phyloP scores from a whole-genome alignment of 2,113 vertebrate genomes.

The Hippoglossus stenolepis region DNA sequence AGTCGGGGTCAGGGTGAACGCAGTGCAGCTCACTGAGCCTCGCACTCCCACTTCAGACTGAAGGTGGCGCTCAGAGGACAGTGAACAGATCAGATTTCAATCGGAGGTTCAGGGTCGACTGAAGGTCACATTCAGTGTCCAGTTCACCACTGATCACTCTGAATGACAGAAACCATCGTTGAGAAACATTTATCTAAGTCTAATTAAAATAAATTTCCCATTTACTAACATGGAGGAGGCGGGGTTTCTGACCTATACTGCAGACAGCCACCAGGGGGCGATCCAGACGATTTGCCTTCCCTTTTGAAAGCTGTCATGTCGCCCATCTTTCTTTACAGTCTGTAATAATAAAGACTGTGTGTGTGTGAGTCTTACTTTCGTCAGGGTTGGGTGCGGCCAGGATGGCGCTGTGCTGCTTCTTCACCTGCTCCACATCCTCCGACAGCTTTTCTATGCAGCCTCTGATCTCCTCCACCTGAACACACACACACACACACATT shows the following conservation, averaged over 20 bases:
- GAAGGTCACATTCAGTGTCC: neutral
- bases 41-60: neutral
- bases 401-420: constrained; percentile 96
- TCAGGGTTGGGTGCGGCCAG: constrained; percentile 93
- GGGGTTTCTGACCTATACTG: too few species aligned
- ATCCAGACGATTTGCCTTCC: too few species aligned
- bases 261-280: too few species aligned
- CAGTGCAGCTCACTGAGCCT: neutral
- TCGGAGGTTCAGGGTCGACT: neutral
- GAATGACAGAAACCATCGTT: too few species aligned
- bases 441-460: constrained; percentile 95
- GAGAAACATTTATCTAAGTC: too few species aligned
- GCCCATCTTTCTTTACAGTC: neutral
- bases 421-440: constrained; percentile 94
- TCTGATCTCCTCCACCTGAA: constrained; percentile 92
- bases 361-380: constrained; percentile 85
- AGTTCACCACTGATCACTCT: neutral
- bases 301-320: too few species aligned
- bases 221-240: too few species aligned
- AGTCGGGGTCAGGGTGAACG: neutral
- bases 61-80: neutral
- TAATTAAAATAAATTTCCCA: too few species aligned
- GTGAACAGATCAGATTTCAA: neutral
- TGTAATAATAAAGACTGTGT: neutral
- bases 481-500: too few species aligned